Percentiles rank a stretch among this genome's conserved stretches.
Evolutionary conservation across 2,113 vertebrate species (phyloP).

Genomic region (Leptobrachium leishanense): DNA sequence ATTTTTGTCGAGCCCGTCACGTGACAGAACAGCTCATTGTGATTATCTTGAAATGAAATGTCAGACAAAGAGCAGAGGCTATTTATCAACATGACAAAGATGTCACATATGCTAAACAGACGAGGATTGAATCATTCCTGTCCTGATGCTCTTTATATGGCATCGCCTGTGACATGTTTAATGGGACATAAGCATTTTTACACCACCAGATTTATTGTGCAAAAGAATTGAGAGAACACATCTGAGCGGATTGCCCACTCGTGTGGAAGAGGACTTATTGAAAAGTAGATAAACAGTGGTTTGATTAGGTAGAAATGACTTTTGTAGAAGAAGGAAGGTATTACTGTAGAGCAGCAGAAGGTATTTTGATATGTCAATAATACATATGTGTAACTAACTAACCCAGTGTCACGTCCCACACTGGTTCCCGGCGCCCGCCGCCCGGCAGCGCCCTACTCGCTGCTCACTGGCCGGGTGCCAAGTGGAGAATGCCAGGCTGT

Average conservation of each 20-base stretch:
- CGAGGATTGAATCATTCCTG: neutral
- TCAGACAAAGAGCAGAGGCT: conserved; percentile 27
- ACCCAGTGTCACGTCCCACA: no score
- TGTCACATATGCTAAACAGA: conserved; percentile 17
- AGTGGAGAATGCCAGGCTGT: no score
- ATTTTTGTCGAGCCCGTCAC: neutral
- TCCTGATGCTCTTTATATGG: neutral
- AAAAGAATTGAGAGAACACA: neutral
- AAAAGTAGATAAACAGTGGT: no score
- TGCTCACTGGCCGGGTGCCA: no score
- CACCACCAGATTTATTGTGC: neutral
- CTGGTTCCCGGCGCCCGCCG: no score
- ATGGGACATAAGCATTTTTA: conserved; percentile 11
- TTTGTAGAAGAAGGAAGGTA: no score
- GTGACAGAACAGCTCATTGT: conserved; percentile 7
- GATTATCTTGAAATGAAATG: conserved; percentile 13
- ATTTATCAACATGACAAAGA: conserved; percentile 20
- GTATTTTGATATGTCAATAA: no score
- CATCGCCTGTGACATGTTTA: neutral
- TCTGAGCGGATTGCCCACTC: neutral
- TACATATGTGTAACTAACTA: no score
- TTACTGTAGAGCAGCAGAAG: no score
- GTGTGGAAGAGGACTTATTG: no score
- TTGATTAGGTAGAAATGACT: no score
- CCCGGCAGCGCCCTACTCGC: no score